Evolutionary conservation across 64 coral and sea anemone genomes (phyloP).

Genomic region (Hydrozoanthus tunicans): DNA sequence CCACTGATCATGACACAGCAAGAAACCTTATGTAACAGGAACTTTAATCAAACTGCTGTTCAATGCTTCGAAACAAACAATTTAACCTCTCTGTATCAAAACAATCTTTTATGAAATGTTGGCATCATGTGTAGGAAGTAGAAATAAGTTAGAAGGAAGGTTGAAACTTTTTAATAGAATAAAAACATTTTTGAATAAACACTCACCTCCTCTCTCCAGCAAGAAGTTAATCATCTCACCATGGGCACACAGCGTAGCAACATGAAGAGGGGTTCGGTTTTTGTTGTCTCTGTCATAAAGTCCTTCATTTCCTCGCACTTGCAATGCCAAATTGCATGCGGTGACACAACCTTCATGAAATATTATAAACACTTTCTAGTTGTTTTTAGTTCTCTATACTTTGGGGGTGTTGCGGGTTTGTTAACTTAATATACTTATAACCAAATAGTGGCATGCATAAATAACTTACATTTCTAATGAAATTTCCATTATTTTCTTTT

Average conservation of each 20-base stretch:
- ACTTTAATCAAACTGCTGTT: neutral
- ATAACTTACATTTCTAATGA: too few species aligned
- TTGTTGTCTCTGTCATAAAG: conserved; percentile 71
- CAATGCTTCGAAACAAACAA: too few species aligned
- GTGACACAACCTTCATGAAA: conserved; percentile 63
- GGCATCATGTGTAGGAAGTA: too few species aligned
- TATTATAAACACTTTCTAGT: neutral
- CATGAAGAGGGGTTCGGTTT: conserved; percentile 82
- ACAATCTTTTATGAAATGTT: too few species aligned
- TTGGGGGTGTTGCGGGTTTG: neutral
- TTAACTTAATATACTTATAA: too few species aligned
- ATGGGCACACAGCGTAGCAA: conserved; percentile 92
- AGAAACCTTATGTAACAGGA: neutral
- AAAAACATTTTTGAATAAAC: neutral
- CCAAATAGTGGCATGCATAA: too few species aligned
- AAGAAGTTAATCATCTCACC: conserved; percentile 86
- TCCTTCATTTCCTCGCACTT: conserved; percentile 63
- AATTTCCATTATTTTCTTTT: too few species aligned
- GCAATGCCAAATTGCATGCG: conserved; percentile 79
- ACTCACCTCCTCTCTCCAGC: conserved; percentile 80
- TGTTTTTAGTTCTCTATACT: neutral
- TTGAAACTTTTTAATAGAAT: too few species aligned
- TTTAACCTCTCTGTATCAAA: too few species aligned
- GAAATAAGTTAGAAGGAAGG: too few species aligned
- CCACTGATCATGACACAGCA: too few species aligned